phyloP scores from a whole-genome alignment of 64 coral and sea anemone genomes.

The Acropora tenuis region DNA sequence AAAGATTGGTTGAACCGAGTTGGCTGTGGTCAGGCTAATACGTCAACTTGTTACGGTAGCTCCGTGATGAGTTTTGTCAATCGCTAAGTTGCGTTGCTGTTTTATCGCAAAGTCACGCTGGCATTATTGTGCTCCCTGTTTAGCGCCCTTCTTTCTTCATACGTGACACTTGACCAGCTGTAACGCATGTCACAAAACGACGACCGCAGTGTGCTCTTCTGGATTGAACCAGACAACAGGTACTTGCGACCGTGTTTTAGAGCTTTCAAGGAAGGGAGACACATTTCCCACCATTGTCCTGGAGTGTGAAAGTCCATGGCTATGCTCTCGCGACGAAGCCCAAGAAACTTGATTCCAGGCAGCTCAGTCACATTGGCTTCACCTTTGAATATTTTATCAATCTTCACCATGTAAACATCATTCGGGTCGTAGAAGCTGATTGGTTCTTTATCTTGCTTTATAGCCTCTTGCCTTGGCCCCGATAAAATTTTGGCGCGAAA shows the following conservation, averaged over 20 bases:
- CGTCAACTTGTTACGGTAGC: no score
- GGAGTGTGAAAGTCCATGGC: neutral
- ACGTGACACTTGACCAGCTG: neutral
- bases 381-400: slow-evolving; percentile 16
- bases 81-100: no score
- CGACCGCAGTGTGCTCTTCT: neutral
- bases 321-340: neutral
- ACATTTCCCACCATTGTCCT: neutral
- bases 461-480: neutral
- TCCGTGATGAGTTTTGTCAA: no score
- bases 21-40: no score
- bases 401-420: slow-evolving; percentile 20
- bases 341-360: neutral
- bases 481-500: slow-evolving; percentile 4
- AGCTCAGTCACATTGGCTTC: neutral
- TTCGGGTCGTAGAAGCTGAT: neutral
- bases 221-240: neutral
- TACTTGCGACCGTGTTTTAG: neutral
- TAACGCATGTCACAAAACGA: slow-evolving; percentile 7
- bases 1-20: no score
- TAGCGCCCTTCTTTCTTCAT: neutral
- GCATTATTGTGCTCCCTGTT: neutral
- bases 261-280: neutral
- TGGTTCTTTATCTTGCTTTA: neutral
- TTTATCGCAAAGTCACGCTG: no score